phyloP scores from a whole-genome alignment of 2,797 vertebrate genomes.

The Alauda arvensis region DNA sequence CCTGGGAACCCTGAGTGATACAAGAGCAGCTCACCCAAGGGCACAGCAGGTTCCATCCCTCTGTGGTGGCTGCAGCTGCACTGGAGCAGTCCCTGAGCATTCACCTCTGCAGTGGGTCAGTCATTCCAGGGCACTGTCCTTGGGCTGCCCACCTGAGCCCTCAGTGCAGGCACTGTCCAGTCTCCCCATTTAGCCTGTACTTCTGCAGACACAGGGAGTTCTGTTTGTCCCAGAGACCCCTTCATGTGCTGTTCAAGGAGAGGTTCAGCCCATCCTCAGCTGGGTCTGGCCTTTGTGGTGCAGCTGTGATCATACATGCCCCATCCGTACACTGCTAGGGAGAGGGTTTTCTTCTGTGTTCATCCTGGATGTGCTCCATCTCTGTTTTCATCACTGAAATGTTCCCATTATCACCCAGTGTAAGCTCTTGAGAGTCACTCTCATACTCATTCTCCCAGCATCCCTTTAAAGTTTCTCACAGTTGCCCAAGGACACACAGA shows the following conservation, averaged over 20 bases:
- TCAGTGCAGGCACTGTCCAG: background rate
- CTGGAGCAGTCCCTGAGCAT: background rate
- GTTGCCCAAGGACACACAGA: slow-evolving; percentile 36
- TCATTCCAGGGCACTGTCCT: background rate
- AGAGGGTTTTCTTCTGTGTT: background rate
- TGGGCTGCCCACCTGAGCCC: background rate
- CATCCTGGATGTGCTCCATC: background rate
- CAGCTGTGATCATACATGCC: background rate
- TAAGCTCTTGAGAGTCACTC: background rate
- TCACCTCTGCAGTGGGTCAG: background rate
- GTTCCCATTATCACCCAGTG: background rate
- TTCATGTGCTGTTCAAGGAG: background rate
- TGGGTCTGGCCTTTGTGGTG: background rate
- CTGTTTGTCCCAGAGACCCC: background rate
- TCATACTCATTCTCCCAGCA: background rate
- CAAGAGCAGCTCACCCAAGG: background rate
- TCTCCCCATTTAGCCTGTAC: background rate
- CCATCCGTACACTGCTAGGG: background rate
- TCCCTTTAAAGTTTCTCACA: background rate
- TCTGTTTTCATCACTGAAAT: background rate
- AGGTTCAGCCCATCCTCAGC: background rate
- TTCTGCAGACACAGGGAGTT: background rate
- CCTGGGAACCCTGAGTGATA: background rate
- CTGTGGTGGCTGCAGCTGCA: rapidly evolving
- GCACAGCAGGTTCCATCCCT: background rate